Evolutionary conservation across 2,888 invertebrate species (phyloP).

Genomic region (Volucella bombylans): DNA sequence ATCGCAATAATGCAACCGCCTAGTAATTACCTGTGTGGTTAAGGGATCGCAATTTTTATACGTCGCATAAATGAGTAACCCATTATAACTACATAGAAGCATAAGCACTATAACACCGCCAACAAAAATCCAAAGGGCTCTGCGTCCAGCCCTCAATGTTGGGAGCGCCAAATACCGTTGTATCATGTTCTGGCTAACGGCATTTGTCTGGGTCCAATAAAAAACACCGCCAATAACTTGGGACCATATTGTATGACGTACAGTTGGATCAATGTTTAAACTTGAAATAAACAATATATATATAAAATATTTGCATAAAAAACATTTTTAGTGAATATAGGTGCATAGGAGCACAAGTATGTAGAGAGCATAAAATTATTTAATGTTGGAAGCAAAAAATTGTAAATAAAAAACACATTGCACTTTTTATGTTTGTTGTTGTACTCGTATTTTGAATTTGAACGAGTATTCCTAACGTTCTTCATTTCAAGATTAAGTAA

Average conservation of each 20-base stretch:
- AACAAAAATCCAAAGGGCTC: conserved; percentile 85
- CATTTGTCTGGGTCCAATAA: conserved; percentile 90
- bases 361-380: not conserved
- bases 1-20: conserved; percentile 76
- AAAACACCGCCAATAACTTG: conserved; percentile 89
- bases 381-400: too few relatives aligned
- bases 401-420: too few relatives aligned
- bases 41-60: conserved; percentile 87
- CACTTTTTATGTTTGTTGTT: too few relatives aligned
- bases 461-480: too few relatives aligned
- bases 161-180: conserved; percentile 92
- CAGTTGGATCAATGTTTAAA: conserved; percentile 89
- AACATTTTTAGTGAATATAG: not conserved
- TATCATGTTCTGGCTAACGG: conserved; percentile 93
- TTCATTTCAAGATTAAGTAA: too few relatives aligned
- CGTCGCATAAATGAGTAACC: conserved; percentile 86
- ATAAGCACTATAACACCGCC: conserved; percentile 84
- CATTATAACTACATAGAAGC: conserved; percentile 85
- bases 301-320: not conserved
- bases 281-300: conserved; percentile 82
- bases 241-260: conserved; percentile 92
- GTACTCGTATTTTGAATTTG: too few relatives aligned
- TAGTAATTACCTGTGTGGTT: conserved; percentile 83
- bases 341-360: not conserved
- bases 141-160: conserved; percentile 85